Evolutionary conservation across 1,140 invertebrate species (phyloP).

Genomic region (Armadillidium nasatum): DNA sequence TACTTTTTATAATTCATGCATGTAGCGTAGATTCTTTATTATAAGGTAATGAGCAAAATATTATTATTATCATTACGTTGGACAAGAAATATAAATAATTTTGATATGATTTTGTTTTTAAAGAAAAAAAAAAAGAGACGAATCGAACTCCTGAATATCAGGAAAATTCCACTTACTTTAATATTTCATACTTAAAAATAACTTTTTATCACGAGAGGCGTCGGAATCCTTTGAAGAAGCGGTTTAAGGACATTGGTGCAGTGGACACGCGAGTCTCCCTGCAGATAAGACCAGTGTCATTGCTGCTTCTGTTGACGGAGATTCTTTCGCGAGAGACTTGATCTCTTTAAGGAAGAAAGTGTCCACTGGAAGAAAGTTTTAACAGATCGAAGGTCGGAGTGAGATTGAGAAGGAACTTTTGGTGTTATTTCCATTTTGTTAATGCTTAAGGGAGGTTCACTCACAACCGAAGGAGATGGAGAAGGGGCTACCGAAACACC

Average conservation of each 20-base stretch:
- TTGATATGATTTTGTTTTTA: no score
- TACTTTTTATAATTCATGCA: no score
- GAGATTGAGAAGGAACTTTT: slow-evolving; percentile 7
- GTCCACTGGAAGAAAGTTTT: slow-evolving; percentile 29
- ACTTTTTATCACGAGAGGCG: background rate
- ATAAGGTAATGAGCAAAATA: no score
- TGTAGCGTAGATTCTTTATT: no score
- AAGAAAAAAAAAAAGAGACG: no score
- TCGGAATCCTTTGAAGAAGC: slow-evolving; percentile 1
- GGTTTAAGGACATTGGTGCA: background rate
- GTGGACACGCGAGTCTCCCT: background rate
- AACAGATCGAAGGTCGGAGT: slow-evolving; percentile 25
- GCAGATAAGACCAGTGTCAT: background rate
- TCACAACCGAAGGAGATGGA: slow-evolving; percentile 27
- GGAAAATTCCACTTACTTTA: no score
- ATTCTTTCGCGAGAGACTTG: slow-evolving; percentile 14
- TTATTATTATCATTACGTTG: no score
- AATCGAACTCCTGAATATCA: no score
- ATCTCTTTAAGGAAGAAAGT: slow-evolving; percentile 26
- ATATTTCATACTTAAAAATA: no score
- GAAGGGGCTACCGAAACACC: slow-evolving; percentile 16
- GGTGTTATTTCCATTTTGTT: background rate
- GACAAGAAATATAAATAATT: no score
- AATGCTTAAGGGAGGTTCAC: slow-evolving; percentile 13
- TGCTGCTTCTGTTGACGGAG: slow-evolving; percentile 6